Evolutionary conservation across 2,888 invertebrate genomes (phyloP).

Genomic region (Drosophila colorata): DNA sequence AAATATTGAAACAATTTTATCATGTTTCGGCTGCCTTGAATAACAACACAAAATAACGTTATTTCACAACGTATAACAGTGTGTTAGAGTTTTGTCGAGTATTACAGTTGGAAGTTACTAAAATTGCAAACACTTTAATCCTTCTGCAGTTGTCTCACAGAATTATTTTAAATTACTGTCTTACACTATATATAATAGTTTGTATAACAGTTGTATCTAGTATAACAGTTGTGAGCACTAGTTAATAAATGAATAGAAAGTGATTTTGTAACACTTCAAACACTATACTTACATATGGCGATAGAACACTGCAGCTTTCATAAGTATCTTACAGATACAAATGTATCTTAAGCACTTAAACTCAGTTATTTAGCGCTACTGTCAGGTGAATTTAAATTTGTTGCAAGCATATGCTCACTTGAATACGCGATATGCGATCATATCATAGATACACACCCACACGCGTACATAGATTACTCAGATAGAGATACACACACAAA

Average conservation of each 20-base stretch:
- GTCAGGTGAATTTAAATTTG: constrained; percentile 14
- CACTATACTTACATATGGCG: constrained; percentile 21
- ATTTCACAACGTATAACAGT: background rate
- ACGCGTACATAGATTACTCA: constrained; percentile 8
- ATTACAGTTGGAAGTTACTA: background rate
- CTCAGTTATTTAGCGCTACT: background rate
- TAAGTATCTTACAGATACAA: constrained; percentile 34
- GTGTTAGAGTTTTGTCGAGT: constrained; percentile 3
- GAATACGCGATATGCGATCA: constrained; percentile 37
- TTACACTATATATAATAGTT: background rate
- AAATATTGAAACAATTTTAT: constrained; percentile 17
- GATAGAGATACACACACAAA: constrained; percentile 15
- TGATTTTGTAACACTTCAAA: background rate
- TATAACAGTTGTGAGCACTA: constrained; percentile 12
- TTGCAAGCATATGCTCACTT: constrained; percentile 44
- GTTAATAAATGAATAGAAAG: no score
- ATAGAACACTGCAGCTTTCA: background rate
- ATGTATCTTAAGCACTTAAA: constrained; percentile 13
- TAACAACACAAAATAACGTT: background rate
- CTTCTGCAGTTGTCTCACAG: background rate
- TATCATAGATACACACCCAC: constrained; percentile 20
- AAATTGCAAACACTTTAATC: background rate
- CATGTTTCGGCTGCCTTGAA: constrained; percentile 2
- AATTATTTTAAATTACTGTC: background rate
- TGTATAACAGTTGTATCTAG: background rate